A percentile compares a stretch with the other conserved stretches of the same genome.
Evolutionary conservation across 2,888 invertebrate genomes (phyloP).

Genomic region (Chrysopilus asiliformis): DNA sequence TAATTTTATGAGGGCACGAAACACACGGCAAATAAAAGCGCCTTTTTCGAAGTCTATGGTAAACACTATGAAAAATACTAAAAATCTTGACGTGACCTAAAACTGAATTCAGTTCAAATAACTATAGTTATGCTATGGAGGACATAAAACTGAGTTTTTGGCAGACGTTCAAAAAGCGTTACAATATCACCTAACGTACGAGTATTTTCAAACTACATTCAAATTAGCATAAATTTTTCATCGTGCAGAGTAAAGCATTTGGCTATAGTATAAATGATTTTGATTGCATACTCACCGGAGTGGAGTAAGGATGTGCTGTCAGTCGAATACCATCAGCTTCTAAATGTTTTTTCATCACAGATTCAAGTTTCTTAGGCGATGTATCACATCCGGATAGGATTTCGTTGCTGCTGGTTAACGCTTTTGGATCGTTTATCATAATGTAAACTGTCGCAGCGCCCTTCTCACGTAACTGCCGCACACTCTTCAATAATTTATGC

Average conservation of each 20-base stretch:
- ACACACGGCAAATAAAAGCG: too few relatives aligned
- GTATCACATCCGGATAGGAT: slow-evolving; percentile 34
- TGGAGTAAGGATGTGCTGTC: slow-evolving; percentile 79
- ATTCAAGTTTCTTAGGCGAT: slow-evolving; percentile 47
- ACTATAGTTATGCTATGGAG: too few relatives aligned
- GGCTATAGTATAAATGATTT: not conserved
- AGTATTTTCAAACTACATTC: too few relatives aligned
- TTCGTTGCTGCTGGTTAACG: slow-evolving; percentile 41
- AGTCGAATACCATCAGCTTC: slow-evolving; percentile 76
- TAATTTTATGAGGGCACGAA: too few relatives aligned
- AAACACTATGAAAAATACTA: too few relatives aligned
- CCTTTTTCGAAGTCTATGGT: too few relatives aligned
- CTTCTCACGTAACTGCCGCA: slow-evolving; percentile 73
- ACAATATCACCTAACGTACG: too few relatives aligned
- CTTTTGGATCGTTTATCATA: slow-evolving; percentile 66
- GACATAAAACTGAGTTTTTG: too few relatives aligned
- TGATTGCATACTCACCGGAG: slow-evolving; percentile 58
- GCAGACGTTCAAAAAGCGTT: too few relatives aligned
- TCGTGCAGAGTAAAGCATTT: not conserved
- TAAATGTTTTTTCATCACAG: slow-evolving; percentile 70
- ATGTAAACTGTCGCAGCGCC: slow-evolving; percentile 90
- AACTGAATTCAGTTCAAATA: too few relatives aligned
- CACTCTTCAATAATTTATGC: slow-evolving; percentile 66
- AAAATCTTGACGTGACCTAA: too few relatives aligned
- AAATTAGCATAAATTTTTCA: too few relatives aligned